A percentile compares a stretch with the other conserved stretches of the same genome.
These are phyloP conservation scores for Lamprologus lemairii DNA, from an alignment of 2,113 vertebrate species.

Conservation along the genomic window DNA sequence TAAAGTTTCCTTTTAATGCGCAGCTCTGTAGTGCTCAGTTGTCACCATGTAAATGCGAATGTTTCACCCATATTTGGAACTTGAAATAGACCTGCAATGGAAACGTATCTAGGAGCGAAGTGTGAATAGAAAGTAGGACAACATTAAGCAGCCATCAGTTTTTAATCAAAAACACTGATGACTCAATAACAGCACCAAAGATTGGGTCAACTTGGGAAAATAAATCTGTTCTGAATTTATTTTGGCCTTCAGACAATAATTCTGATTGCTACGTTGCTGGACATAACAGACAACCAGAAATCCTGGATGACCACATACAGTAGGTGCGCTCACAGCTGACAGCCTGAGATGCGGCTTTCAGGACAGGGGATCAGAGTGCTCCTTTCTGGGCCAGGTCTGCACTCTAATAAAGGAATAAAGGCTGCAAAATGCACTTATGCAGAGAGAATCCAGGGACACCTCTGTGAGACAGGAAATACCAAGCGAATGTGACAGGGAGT, in stretches of 20 bases:
- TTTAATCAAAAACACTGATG: background rate
- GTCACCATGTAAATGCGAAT: rapidly evolving
- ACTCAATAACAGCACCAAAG: background rate
- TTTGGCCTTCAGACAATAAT: background rate
- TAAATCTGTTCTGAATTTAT: background rate
- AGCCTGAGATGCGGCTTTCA: background rate
- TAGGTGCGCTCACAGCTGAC: background rate
- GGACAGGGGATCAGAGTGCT: background rate
- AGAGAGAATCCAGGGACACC: background rate
- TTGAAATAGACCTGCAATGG: background rate
- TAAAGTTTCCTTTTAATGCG: rapidly evolving
- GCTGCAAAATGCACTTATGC: rapidly evolving
- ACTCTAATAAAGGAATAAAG: background rate
- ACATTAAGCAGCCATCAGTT: background rate
- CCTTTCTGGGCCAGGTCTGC: background rate
- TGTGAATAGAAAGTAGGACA: background rate
- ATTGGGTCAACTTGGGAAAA: background rate
- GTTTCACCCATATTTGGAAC: background rate
- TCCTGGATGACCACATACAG: background rate
- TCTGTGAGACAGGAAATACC: background rate
- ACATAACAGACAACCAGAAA: background rate
- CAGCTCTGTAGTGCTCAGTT: background rate
- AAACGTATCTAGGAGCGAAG: rapidly evolving
- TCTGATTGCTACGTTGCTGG: rapidly evolving
- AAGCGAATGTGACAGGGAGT: background rate